A percentile compares a stretch with the other conserved stretches of the same genome.
phyloP scores from a whole-genome alignment of 2,888 invertebrate species.

The Drosophila mulleri region DNA sequence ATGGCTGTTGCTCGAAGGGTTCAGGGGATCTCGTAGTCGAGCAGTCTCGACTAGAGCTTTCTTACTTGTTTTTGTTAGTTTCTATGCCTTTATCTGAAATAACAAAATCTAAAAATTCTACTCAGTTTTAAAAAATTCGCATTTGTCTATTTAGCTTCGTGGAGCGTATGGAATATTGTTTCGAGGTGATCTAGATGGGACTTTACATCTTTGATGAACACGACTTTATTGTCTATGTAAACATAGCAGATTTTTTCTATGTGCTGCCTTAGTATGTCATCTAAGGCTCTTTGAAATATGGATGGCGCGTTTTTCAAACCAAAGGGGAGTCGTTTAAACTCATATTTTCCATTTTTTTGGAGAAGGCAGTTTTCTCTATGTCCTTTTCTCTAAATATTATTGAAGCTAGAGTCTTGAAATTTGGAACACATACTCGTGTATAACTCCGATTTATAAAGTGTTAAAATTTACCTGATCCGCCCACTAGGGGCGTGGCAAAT shows the following conservation, averaged over 20 bases:
- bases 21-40: too few relatives aligned
- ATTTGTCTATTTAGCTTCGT: background rate
- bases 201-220: background rate
- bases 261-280: background rate
- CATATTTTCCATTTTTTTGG: constrained; percentile 13
- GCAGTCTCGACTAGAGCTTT: too few relatives aligned
- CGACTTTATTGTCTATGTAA: background rate
- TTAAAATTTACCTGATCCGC: too few relatives aligned
- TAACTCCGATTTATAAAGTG: too few relatives aligned
- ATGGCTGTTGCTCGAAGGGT: too few relatives aligned
- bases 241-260: background rate
- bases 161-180: background rate
- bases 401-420: too few relatives aligned
- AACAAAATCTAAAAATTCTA: background rate
- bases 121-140: background rate
- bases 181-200: too few relatives aligned
- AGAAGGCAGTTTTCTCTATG: too few relatives aligned
- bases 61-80: too few relatives aligned
- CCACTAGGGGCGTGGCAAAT: too few relatives aligned
- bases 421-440: too few relatives aligned
- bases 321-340: constrained; percentile 31
- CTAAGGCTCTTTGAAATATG: background rate
- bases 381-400: too few relatives aligned
- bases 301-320: background rate
- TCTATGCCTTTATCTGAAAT: background rate